Evolutionary conservation across 2,888 invertebrate species (phyloP).

Genomic region (Gymnocheta viridis): DNA sequence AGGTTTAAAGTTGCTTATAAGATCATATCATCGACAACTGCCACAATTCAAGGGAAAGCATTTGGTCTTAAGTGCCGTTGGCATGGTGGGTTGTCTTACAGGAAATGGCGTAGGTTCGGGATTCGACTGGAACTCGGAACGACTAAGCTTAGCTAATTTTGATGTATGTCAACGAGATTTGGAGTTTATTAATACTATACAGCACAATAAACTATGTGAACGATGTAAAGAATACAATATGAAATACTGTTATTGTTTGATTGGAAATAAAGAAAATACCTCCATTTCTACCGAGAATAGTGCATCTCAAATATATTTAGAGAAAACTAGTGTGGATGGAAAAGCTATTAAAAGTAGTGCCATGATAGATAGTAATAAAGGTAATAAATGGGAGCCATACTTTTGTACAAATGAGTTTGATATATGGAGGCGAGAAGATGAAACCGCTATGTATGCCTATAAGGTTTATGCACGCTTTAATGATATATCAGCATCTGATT

Average conservation of each 20-base stretch:
- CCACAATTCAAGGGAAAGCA: conserved; percentile 84
- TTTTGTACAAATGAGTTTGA: conserved; percentile 90
- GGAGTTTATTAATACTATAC: conserved; percentile 83
- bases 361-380: conserved; percentile 73
- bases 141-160: conserved; percentile 84
- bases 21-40: conserved; percentile 78
- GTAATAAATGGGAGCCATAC: conserved; percentile 85
- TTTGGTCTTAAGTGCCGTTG: conserved; percentile 83
- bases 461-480: conserved; percentile 93
- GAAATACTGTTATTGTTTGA: conserved; percentile 77
- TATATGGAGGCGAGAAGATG: conserved; percentile 90
- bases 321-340: conserved; percentile 47
- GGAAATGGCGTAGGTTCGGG: conserved; percentile 80
- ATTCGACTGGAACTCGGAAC: conserved; percentile 86
- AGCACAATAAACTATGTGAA: conserved; percentile 83
- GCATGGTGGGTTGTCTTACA: conserved; percentile 82
- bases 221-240: conserved; percentile 76
- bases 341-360: conserved; percentile 66
- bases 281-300: conserved; percentile 82
- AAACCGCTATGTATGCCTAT: conserved; percentile 89
- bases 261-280: conserved; percentile 73
- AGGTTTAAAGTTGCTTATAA: conserved; percentile 84
- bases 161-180: conserved; percentile 84
- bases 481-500: conserved; percentile 90
- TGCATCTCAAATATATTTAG: conserved; percentile 52